Evolutionary conservation across 2,888 invertebrate species (phyloP), one percentile per base, ranked within the genome.

Genomic region (Diplolepis rosae): DNA sequence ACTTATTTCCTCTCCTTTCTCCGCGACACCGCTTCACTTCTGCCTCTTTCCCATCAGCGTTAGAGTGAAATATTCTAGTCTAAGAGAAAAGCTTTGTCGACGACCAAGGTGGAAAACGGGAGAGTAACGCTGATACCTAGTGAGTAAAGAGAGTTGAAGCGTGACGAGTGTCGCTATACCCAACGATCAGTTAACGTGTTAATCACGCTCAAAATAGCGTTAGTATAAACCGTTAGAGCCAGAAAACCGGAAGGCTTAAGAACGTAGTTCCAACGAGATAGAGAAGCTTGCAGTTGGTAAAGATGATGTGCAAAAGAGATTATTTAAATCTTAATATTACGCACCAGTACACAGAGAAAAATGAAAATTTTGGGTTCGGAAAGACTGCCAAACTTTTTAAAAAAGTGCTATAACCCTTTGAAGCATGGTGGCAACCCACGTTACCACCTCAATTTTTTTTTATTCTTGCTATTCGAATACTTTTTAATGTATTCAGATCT

Each of bases 151-250:
- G 18, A 45, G 45, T 45, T 54, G 27, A 54, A 54, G 30, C 54
- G 54, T 54, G 54, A 54, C 28, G 54, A 54, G 54, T 54, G 30
- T 54, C 54, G 54, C 66, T 51, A 48, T 68, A 70, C 15, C 51
- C 42, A 68, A 67, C 69, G 69, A 68, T 70, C 68, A 68, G 73
- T 76, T 70, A 70, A 75, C 54, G 71, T 67, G 74, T 76, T 76
- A 72, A 76, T 77, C 66, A 72, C 45, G 66, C 65, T 71, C 56
- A 74, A 68, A 68, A 71, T 67, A 71, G 68, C 70, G 69, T 74
- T 71, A 61, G 48, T 32, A 56, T 74, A 73, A 76, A 76, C 71
- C 71, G 65, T 69, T 48, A 52, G 52, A 61, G 35, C 69, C 48
- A 54, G 56, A 27, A 28, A 32, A 54, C 28, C 11, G 30, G 15